These are phyloP conservation scores for Todiramphus saurophagus DNA, from an alignment of 2,113 vertebrate genomes.

Conservation along the genomic window DNA sequence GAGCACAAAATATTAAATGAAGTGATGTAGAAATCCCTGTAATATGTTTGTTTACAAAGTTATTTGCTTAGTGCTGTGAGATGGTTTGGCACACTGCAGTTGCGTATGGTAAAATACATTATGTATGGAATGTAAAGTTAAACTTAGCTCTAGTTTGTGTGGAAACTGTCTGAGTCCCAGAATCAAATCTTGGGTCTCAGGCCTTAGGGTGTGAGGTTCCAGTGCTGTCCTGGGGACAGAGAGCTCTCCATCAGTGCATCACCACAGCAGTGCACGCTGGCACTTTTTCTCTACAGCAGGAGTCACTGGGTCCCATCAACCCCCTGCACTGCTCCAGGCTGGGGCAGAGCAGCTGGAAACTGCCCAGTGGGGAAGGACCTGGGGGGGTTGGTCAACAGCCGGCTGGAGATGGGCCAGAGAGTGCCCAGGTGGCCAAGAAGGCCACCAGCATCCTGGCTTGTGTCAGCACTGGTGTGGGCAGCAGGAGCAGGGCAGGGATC, in stretches of 20 bases:
- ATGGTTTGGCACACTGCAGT: fast-evolving
- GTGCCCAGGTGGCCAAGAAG: no score
- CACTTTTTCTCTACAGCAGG: no score
- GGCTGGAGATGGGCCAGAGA: no score
- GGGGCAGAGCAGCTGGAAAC: no score
- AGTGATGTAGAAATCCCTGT: background rate
- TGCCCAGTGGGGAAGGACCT: no score
- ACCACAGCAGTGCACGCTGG: background rate
- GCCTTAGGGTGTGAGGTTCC: background rate
- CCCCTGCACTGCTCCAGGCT: no score
- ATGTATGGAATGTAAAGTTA: background rate
- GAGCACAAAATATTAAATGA: background rate
- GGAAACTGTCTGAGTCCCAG: background rate
- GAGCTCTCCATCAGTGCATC: background rate
- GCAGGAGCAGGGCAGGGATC: no score
- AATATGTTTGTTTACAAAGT: background rate
- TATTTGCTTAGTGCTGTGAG: background rate
- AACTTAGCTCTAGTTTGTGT: background rate
- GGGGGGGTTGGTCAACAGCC: no score
- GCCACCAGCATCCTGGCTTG: no score
- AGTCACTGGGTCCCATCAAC: background rate
- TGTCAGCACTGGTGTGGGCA: no score
- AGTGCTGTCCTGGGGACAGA: background rate
- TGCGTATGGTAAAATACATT: background rate
- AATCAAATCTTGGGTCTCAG: background rate